Base-by-base conservation (phyloP, 1,140 invertebrate genomes). In the Pogonomyrmex barbatus region DNA sequence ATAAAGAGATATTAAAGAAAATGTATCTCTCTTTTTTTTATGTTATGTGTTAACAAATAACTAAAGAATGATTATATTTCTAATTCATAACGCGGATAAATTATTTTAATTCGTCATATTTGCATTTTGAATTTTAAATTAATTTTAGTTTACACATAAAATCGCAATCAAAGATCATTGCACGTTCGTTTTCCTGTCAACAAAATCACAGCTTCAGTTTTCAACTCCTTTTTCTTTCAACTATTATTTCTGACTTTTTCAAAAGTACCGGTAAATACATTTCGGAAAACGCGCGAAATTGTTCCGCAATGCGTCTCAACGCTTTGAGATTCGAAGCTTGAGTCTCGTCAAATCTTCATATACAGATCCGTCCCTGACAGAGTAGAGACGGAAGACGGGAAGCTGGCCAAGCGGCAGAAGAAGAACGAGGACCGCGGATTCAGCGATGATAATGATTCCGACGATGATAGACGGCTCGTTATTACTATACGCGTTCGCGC, bases 381-480 rank as follows among this genome's bases (percentile, higher is more conserved):
- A 33, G 36, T 30, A 83, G 79, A 75, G 68, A 83, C 79, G 79
- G 50, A 83, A 67, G 54, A 56, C 70, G 45, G 30, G 62, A 85
- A 60, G 52, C 42, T 4, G 39, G 36, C 24, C 30, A 45, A 56
- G 30, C 76, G 75, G 60, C 68, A 24, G 10, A 62, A 90, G 88
- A 63, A 52, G 73, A 56, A 88, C 82, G 86, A 87, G 89, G 86
- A 82, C 85, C 65, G 71, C 71, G 70, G 84, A 73, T 78, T 85
- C 84, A 79, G 89, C 88, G 89, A 93, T 92, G 88, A 93, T 93
- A 92, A 93, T 93, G 92, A 92, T 93, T 88, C 88, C 82, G 86
- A 90, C 90, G 91, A 93, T 94, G 92, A 93, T 92, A 90, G 91
- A 83, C 79, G 68, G 79, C 79, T 83, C 79, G 79, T 83, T 83